A percentile compares a stretch with the other conserved stretches of the same genome.
Conservation (phyloP, 2,888 invertebrate species). For the Heliconius aoede region DNA sequence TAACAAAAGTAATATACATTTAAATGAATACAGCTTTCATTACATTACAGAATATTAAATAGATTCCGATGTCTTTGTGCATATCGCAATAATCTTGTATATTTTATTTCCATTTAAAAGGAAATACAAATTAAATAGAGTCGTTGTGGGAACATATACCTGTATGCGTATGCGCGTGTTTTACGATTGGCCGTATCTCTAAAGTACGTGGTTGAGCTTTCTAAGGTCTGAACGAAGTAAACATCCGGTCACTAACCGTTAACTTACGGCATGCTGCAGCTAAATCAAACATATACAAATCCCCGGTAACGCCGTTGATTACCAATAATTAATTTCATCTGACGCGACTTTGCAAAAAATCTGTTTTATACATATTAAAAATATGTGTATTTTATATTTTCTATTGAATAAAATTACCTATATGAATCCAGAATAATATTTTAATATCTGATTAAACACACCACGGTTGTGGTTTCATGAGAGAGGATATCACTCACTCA, state of each 20-base stretch:
- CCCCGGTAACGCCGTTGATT: constrained; percentile 41
- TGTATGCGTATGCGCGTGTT: constrained; percentile 54
- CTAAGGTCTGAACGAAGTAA: constrained; percentile 71
- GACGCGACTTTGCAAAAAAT: neutral
- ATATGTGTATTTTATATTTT: neutral
- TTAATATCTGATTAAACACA: neutral
- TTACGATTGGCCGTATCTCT: constrained; percentile 67
- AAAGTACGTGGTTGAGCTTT: constrained; percentile 66
- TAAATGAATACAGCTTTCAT: constrained; percentile 32
- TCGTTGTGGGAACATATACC: constrained; percentile 54
- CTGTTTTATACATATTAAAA: neutral
- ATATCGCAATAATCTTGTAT: constrained; percentile 60
- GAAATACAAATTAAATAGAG: constrained; percentile 69
- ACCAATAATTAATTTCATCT: constrained; percentile 35
- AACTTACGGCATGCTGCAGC: constrained; percentile 72
- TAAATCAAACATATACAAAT: constrained; percentile 53
- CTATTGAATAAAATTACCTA: no score
- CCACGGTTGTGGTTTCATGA: neutral
- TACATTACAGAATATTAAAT: constrained; percentile 57
- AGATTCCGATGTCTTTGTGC: constrained; percentile 49
- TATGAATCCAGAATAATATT: neutral
- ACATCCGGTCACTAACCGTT: constrained; percentile 72
- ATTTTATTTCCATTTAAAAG: constrained; percentile 62
- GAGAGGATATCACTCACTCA: neutral
- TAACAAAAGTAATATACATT: constrained; percentile 35